A percentile compares a stretch with the other conserved stretches of the same genome.
Evolutionary conservation across 2,888 invertebrate species (phyloP).

Genomic region (Andrena flavipes): DNA sequence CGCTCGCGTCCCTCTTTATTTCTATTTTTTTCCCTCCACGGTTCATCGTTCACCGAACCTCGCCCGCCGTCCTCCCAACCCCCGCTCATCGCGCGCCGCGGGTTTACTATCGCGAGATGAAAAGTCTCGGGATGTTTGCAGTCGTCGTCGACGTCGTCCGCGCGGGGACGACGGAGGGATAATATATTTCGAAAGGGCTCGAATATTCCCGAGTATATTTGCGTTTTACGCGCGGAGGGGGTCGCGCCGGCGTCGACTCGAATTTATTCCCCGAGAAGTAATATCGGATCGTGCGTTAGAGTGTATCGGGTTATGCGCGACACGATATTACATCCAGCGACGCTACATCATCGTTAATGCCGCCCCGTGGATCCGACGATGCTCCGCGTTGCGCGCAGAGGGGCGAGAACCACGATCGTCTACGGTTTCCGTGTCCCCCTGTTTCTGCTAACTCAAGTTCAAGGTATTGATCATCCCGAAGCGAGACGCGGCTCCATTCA

Average conservation of each 20-base stretch:
- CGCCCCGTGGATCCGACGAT: slow-evolving; percentile 28
- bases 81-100: not conserved
- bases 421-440: slow-evolving; percentile 43
- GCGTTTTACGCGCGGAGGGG: slow-evolving; percentile 32
- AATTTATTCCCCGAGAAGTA: slow-evolving; percentile 48
- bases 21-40: slow-evolving; percentile 10
- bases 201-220: slow-evolving; percentile 42
- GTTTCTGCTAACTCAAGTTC: slow-evolving; percentile 57
- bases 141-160: slow-evolving; percentile 9
- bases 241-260: slow-evolving; percentile 5
- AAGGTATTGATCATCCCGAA: slow-evolving; percentile 43
- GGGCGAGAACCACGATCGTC: slow-evolving; percentile 53
- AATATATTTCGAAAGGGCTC: slow-evolving; percentile 36
- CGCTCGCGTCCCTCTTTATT: slow-evolving; percentile 3
- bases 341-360: slow-evolving; percentile 56
- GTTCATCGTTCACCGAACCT: slow-evolving; percentile 23
- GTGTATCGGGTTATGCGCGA: slow-evolving; percentile 52
- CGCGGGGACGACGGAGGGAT: slow-evolving; percentile 18
- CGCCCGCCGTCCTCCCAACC: not conserved
- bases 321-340: slow-evolving; percentile 50
- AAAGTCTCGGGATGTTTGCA: slow-evolving; percentile 46
- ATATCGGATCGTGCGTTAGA: slow-evolving; percentile 46
- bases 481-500: not conserved
- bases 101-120: slow-evolving; percentile 44
- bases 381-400: slow-evolving; percentile 22